Evolutionary conservation across 1,140 invertebrate species (phyloP), one percentile per base, ranked within the genome.

Genomic region (Papilio xuthus): DNA sequence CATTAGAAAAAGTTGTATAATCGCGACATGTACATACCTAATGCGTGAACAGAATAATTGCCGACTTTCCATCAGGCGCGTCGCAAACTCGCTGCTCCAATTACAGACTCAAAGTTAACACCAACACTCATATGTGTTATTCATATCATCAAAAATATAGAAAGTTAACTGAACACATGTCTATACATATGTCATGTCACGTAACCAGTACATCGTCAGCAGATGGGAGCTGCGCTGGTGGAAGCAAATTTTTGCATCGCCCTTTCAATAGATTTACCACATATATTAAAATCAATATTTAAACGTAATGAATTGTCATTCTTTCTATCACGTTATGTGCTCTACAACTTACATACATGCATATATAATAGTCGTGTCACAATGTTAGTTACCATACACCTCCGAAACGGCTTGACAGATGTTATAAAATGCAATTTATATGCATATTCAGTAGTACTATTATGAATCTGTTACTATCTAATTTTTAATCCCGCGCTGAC

Each of bases 1-100:
- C 42, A 6, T 73, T 79, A 74, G 82, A 87, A 88, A 88, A 89
- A 88, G 80, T 85, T 84, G 81, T 85, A 85, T 78, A 70, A 80
- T 81, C 63, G 73, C 76, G 81, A 84, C 81, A 78, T 83, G n/a
- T n/a, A n/a, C n/a, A n/a, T n/a, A n/a, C n/a, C 73, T 79, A 79
- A 81, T 81, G 80, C 80, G 81, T 84, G 82, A 83, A 80, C 80
- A 71, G 85, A 83, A 88, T 87, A 80, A 79, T 79, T 81, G n/a
- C n/a, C n/a, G 79, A 83, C 85, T 87, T 88, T 85, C 87, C 47
- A 18, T 37, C 47, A 15, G 15, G 2, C 13, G 15, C 18, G 13
- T 18, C 47, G 47, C 32, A 7, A 7, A 6, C 32, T 50, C 15
- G 47, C 47, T 44, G 69, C 8, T 37, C 7, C 10, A 18, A 7